Evolutionary conservation across 64 coral and sea anemone genomes (phyloP), one percentile per base, ranked within the genome.

Genomic region (Catalaphyllia jardinei): DNA sequence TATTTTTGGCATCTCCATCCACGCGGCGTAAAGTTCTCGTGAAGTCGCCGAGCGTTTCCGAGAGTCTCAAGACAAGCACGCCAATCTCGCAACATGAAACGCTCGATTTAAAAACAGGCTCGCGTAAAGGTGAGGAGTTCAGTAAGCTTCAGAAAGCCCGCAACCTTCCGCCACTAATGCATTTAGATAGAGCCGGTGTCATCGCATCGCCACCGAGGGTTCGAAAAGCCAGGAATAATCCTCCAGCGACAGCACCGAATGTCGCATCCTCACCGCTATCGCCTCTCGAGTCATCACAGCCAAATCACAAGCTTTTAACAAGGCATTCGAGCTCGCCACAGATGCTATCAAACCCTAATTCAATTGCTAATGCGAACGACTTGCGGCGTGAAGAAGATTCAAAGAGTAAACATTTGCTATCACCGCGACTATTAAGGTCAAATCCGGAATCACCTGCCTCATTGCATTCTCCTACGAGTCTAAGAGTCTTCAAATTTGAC

Each of bases 1-100:
- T 97, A 0, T 61, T 79, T 4, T 87, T 64, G 12, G 11, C 9
- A 2, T 90, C 91, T 15, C 74, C 82, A 20, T 87, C 81, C 60
- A 24, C 49, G 7, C 51, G 84, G 30, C 35, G 79, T 22, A 80
- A 79, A 24, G 30, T 64, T 24, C 42, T 51, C 8, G 73, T 64
- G 18, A 96, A 84, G 0, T 77, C 63, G 1, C 39, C 67, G 15
- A 81, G 22, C 19, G 52, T 81, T 54, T 20, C 38, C 17, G 51
- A 75, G 1, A 73, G 82, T 0, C 8, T 51, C 2, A 61, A 60
- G 31, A n/a, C 73, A 19, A 74, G n/a, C 28, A 82, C 64, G 16
- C 11, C 27, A 76, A 29, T 39, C 0, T 49, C 73, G 5, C 29
- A 77, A 8, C 69, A 75, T 3, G 71, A 51, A 19, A 74, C 31